phyloP scores from a whole-genome alignment of 1,140 invertebrate genomes.

The Solenopsis fugax region DNA sequence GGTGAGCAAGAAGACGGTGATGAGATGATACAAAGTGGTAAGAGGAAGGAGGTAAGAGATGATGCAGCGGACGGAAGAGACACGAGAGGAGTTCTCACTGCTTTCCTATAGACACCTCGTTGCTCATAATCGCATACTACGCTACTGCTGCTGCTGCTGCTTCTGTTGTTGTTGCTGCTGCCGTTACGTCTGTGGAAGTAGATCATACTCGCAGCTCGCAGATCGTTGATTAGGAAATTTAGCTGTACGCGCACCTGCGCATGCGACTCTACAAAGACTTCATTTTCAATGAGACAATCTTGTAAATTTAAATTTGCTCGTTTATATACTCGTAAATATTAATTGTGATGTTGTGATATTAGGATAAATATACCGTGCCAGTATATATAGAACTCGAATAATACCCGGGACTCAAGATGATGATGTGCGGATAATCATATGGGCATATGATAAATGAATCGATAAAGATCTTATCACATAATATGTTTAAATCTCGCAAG shows the following conservation, averaged over 20 bases:
- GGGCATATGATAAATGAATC: conserved; percentile 6
- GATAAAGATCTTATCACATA: neutral
- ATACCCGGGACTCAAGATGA: neutral
- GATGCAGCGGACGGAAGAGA: conserved; percentile 20
- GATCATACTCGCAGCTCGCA: conserved; percentile 17
- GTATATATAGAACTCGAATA: neutral
- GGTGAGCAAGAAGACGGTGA: conserved; percentile 26
- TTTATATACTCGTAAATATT: neutral
- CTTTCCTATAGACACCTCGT: too few relatives aligned
- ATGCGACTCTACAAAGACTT: neutral
- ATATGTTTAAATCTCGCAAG: neutral
- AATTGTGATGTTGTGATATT: neutral
- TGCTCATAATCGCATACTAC: too few relatives aligned
- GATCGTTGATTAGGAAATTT: conserved; percentile 41
- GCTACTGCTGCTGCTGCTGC: too few relatives aligned
- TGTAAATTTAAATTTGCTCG: conserved; percentile 3
- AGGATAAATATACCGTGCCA: neutral
- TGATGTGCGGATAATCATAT: neutral
- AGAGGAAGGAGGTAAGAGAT: conserved; percentile 14
- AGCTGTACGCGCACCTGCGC: conserved; percentile 29
- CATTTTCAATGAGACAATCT: conserved; percentile 16
- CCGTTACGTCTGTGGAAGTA: conserved; percentile 30
- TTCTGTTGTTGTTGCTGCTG: too few relatives aligned
- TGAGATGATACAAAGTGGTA: conserved; percentile 37
- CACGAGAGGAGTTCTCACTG: conserved; percentile 63